Conservation (phyloP, 2,113 vertebrate genomes). For the Lepidothrix coronata region DNA sequence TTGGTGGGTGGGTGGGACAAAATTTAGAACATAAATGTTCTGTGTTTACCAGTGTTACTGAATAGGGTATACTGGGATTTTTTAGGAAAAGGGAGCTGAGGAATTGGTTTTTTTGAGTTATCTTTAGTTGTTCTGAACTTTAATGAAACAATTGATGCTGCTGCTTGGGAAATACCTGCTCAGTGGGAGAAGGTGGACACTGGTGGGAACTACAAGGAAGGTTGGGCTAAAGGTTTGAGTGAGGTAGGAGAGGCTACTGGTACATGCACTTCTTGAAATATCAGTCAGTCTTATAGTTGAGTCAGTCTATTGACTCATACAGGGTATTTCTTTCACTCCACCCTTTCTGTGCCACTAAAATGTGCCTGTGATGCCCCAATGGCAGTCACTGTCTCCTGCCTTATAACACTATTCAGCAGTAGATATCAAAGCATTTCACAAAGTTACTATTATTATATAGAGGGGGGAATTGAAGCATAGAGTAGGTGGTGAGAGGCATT, state of each 20-base stretch:
- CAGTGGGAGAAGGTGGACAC: background rate
- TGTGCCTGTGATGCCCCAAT: background rate
- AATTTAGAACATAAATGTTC: background rate
- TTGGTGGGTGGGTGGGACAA: background rate
- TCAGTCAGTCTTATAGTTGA: background rate
- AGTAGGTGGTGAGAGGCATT: background rate
- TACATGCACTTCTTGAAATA: accelerated
- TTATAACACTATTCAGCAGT: background rate
- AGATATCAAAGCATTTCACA: background rate
- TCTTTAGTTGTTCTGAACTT: background rate
- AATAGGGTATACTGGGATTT: background rate
- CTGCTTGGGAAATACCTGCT: background rate
- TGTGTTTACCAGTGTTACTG: background rate
- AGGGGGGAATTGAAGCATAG: background rate
- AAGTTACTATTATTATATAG: background rate
- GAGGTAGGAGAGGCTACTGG: background rate
- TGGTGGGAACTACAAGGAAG: background rate
- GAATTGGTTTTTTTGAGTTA: background rate
- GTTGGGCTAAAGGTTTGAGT: background rate
- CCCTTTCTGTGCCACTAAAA: background rate
- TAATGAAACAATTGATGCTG: background rate
- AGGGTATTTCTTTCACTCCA: background rate
- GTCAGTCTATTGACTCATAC: background rate
- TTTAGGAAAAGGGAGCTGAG: background rate
- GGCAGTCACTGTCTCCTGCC: background rate